Evolutionary conservation across 2,797 vertebrate genomes (phyloP), one percentile per base, ranked within the genome.

Genomic region (Pteropus rufus): DNA sequence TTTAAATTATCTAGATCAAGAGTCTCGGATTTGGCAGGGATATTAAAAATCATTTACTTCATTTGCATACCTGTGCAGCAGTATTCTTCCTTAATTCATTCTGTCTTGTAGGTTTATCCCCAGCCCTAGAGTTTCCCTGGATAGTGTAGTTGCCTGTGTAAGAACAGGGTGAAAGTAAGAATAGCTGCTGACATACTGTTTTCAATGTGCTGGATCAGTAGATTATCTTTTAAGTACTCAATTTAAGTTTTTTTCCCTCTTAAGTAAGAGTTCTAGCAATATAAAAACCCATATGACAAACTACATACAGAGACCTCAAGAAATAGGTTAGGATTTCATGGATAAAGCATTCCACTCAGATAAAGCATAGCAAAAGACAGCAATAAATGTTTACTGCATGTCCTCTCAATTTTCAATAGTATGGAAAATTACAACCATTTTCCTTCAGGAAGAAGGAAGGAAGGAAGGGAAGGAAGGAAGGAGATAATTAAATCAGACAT

Each of bases 161-260:
- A 91, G 65, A 92, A 64, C n/a, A 84, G 14, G 26, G 24, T 62
- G 15, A 94, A 41, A 80, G 26, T 69, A 64, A 69, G 8, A 86
- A 81, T 29, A 86, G 36, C 29, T 77, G 72, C 73, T 92, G 80
- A 83, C 46, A 84, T 10, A 62, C 52, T 69, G 69, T 56, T 52
- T 75, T 82, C 95, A 79, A 39, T 86, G 10, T 94, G 58, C 75
- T 85, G n/a, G 81, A 46, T 79, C 65, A 81, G 39, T n/a, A 89
- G 56, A 62, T 91, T 91, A 76, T 62, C 49, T 89, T 87, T 81
- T 67, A 86, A 94, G 89, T 69, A 88, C 31, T 91, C 41, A 92
- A 79, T 80, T 75, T 92, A 49, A 73, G 34, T 16, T 65, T 79
- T 79, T 36, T 93, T 75, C 11, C 72, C 56, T 81, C 67, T 83